These are phyloP conservation scores for Pseudococcus longispinus DNA, from an alignment of 2,888 invertebrate genomes.

Conservation along the genomic window DNA sequence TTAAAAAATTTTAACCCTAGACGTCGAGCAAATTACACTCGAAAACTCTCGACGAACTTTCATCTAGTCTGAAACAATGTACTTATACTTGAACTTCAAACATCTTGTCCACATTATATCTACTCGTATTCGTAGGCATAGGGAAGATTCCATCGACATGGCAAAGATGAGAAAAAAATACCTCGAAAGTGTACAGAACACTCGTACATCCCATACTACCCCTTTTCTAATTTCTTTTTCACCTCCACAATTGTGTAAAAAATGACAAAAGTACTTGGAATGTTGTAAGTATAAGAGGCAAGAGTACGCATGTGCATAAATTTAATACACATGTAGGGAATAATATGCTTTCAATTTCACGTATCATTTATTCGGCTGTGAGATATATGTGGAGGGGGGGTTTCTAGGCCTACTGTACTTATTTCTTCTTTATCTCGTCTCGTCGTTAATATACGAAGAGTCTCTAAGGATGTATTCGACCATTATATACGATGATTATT, in stretches of 20 bases:
- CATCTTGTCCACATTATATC: background rate
- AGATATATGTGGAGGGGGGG: background rate
- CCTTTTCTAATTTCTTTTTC: background rate
- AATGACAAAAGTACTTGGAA: background rate
- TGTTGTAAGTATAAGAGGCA: no score
- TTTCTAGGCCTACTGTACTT: background rate
- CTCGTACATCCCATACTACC: no score
- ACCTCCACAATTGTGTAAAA: background rate
- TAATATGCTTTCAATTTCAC: background rate
- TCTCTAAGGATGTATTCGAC: background rate
- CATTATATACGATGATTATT: background rate
- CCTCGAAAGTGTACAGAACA: background rate
- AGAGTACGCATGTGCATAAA: background rate
- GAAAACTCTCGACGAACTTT: background rate
- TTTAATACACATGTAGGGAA: background rate
- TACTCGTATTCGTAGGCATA: background rate
- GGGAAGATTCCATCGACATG: background rate
- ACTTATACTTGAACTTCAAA: background rate
- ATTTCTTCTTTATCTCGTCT: background rate
- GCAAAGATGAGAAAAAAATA: background rate
- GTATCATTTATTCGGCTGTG: background rate
- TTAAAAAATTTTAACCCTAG: background rate
- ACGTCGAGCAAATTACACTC: background rate
- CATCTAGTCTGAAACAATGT: background rate
- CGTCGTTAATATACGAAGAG: background rate